Percentiles rank a stretch among this genome's conserved stretches.
These are phyloP conservation scores for Sesamia inferens DNA, from an alignment of 2,888 invertebrate species.

Conservation along the genomic window DNA sequence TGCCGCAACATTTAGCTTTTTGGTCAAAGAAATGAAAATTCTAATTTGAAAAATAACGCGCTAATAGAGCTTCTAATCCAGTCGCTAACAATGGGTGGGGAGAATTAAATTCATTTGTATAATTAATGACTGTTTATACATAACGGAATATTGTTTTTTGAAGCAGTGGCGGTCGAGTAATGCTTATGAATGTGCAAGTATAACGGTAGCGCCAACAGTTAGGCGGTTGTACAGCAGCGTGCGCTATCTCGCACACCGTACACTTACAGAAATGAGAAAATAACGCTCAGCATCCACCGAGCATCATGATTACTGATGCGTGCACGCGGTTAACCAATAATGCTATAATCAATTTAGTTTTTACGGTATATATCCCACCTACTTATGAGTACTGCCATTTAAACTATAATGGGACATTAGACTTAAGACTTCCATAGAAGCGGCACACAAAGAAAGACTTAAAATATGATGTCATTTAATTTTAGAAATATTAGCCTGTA, in stretches of 20 bases:
- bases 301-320: constrained; percentile 56
- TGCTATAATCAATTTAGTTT: constrained; percentile 60
- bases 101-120: constrained; percentile 51
- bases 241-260: constrained; percentile 70
- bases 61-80: constrained; percentile 16
- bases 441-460: neutral
- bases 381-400: constrained; percentile 14
- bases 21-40: constrained; percentile 37
- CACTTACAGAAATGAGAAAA: constrained; percentile 79
- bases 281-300: constrained; percentile 65
- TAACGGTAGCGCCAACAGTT: constrained; percentile 78
- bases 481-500: constrained; percentile 4
- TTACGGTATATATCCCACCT: constrained; percentile 47
- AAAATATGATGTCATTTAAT: constrained; percentile 4
- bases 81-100: constrained; percentile 25
- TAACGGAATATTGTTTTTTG: constrained; percentile 58
- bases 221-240: constrained; percentile 71
- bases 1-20: constrained; percentile 46
- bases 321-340: constrained; percentile 66
- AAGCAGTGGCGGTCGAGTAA: constrained; percentile 42
- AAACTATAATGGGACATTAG: constrained; percentile 15
- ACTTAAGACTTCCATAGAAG: constrained; percentile 1
- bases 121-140: constrained; percentile 57
- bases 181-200: constrained; percentile 63
- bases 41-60: constrained; percentile 36